phyloP scores from a whole-genome alignment of 2,888 invertebrate genomes.

The Orthosia gothica region DNA sequence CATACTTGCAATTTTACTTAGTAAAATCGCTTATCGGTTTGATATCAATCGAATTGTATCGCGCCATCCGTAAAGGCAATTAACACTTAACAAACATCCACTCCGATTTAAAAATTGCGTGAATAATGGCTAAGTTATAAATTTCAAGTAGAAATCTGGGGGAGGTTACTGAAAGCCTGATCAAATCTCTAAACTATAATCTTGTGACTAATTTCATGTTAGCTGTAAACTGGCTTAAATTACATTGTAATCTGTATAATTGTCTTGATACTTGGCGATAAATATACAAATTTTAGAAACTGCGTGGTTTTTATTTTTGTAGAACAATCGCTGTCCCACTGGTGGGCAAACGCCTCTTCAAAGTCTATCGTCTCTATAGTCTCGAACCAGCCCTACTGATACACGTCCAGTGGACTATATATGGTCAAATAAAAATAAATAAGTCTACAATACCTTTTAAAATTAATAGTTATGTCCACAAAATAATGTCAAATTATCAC shows the following conservation, averaged over 20 bases:
- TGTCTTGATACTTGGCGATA: background rate
- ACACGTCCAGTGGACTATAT: no score
- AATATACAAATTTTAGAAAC: background rate
- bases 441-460: conserved; percentile 24
- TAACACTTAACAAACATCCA: background rate
- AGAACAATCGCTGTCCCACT: no score
- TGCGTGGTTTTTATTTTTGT: background rate
- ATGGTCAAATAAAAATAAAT: background rate
- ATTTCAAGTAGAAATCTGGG: conserved; percentile 5
- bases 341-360: no score
- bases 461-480: background rate
- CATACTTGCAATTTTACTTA: no score
- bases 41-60: no score
- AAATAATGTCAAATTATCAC: conserved; percentile 3
- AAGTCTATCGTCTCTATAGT: no score
- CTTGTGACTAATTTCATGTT: conserved; percentile 7
- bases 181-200: conserved; percentile 27
- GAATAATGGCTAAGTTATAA: background rate
- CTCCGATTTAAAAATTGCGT: background rate
- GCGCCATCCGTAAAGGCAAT: no score
- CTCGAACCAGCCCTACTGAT: no score
- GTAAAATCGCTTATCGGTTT: no score
- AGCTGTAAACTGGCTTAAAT: background rate
- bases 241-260: background rate
- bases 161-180: conserved; percentile 1